Base-by-base conservation (phyloP, 2,797 vertebrate species). In the Borostomias antarcticus region DNA sequence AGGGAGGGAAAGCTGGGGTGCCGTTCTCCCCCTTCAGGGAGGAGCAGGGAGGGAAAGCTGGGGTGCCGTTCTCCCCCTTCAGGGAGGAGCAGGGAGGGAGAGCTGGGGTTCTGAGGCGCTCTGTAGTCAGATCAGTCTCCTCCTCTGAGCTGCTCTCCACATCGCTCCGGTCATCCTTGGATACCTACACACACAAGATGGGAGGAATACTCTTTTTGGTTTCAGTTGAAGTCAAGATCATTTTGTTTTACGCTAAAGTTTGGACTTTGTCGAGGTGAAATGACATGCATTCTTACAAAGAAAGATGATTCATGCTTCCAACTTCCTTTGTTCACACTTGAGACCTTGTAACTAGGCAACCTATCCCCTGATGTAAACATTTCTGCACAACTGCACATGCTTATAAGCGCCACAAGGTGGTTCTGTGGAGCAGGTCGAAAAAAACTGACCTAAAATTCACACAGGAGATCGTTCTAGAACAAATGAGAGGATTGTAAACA, bases 61-160 rank as follows among this genome's bases (percentile, higher is more conserved):
- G n/a, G 17, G 15, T 19, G 69, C 10, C 7, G 7, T 56, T 45
- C 40, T 45, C 40, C 9, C 40, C 40, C 17, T 45, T 45, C n/a
- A n/a, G n/a, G 4, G 90, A 87, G 40, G 5, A 4, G 26, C 47
- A 9, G 53, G 71, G 35, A 52, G 37, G 6, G 68, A 57, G 0
- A 7, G 19, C 2, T 11, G 28, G 25, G 1, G 60, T 28, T 77
- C 92, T 94, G 32, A 78, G 80, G 78, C 61, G 84, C 6, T 85
- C 82, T 33, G 57, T 53, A 43, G 73, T n/a, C 2, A 25, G 13
- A 28, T 83, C 83, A 0, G 90, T 78, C 51, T 99, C 97, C 15
- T 98, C 97, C 33, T 96, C 98, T 0, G 98, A 99, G 89, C 96
- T 98, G 92, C 94, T 98, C 84, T 99, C 98, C 3, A 98, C 93